Evolutionary conservation across 2,888 invertebrate genomes (phyloP).

Genomic region (Dolomedes plantarius): DNA sequence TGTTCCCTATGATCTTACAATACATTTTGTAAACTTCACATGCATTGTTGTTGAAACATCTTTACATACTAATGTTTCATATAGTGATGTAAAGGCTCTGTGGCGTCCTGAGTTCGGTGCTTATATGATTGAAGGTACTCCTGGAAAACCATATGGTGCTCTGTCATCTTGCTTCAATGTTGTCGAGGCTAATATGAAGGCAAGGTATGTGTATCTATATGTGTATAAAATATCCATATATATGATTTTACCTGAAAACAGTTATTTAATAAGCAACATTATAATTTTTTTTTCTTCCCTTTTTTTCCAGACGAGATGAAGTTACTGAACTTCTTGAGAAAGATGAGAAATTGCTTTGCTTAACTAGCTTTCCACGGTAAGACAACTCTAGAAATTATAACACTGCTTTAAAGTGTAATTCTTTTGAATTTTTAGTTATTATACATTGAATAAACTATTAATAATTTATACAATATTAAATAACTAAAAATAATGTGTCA

Average conservation of each 20-base stretch:
- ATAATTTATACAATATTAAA: no score
- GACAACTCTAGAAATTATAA: no score
- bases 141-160: slow-evolving; percentile 91
- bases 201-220: slow-evolving; percentile 77
- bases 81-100: slow-evolving; percentile 85
- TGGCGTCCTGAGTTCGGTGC: slow-evolving; percentile 99
- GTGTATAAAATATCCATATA: background rate
- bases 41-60: no score
- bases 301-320: slow-evolving; percentile 83
- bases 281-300: background rate
- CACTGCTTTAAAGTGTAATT: no score
- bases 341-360: slow-evolving; percentile 90
- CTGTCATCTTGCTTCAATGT: slow-evolving; percentile 97
- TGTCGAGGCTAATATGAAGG: slow-evolving; percentile 98
- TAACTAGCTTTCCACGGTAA: slow-evolving; percentile 95
- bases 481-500: no score
- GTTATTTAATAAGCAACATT: background rate
- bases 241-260: background rate
- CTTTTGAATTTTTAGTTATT: no score
- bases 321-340: slow-evolving; percentile 83
- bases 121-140: slow-evolving; percentile 99
- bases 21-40: no score
- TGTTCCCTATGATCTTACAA: no score
- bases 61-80: no score
- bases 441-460: no score